Percentiles rank a stretch among this genome's conserved stretches.
These are phyloP conservation scores for Seira musarum DNA, from an alignment of 2,888 invertebrate species.

Conservation along the genomic window DNA sequence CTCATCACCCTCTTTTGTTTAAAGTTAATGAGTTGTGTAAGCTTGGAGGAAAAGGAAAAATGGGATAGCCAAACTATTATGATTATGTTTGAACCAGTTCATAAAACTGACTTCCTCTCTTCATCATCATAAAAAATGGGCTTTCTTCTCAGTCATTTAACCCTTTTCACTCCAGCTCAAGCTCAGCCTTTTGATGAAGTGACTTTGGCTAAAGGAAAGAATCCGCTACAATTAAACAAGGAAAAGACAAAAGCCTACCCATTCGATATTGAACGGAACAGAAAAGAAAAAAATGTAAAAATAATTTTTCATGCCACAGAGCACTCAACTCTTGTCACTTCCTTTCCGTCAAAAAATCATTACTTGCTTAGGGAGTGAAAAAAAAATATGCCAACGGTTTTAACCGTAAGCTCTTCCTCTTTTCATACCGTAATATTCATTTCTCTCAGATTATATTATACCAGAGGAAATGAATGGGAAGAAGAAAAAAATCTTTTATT, in stretches of 20 bases:
- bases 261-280: not conserved
- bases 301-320: constrained; percentile 12
- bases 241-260: not conserved
- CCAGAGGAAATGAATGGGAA: constrained; percentile 17
- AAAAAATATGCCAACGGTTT: not conserved
- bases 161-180: constrained; percentile 23
- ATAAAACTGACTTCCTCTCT: constrained; percentile 21
- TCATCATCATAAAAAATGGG: not conserved
- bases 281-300: not conserved
- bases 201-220: constrained; percentile 19
- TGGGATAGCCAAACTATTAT: not conserved
- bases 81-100: no score
- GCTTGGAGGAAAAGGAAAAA: constrained; percentile 42
- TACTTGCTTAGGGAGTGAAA: not conserved
- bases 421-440: constrained; percentile 18
- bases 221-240: not conserved
- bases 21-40: constrained; percentile 60
- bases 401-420: constrained; percentile 32
- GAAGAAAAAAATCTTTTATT: constrained; percentile 40
- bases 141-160: constrained; percentile 50
- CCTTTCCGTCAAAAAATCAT: constrained; percentile 3
- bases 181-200: not conserved
- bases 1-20: constrained; percentile 38
- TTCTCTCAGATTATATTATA: constrained; percentile 27
- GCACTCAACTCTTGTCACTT: constrained; percentile 28